phyloP scores from a whole-genome alignment of 2,113 vertebrate species.

The Mirza zaza region DNA sequence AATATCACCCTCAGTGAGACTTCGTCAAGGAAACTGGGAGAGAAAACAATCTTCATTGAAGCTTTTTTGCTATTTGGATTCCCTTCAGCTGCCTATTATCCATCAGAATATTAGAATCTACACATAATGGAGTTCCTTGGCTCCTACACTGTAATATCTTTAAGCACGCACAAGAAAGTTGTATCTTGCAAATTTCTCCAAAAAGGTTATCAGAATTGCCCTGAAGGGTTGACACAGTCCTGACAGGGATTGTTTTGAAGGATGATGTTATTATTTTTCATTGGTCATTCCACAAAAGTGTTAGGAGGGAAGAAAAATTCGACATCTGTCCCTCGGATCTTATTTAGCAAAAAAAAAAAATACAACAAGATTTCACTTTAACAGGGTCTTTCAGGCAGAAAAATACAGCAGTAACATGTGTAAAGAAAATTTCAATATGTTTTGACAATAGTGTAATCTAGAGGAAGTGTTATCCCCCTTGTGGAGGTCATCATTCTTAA shows the following conservation, averaged over 20 bases:
- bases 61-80: constrained; percentile 72
- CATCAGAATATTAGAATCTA: constrained; percentile 72
- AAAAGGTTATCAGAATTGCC: constrained; percentile 78
- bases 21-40: constrained; percentile 48
- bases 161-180: constrained; percentile 62
- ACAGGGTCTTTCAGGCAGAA: constrained; percentile 89
- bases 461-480: constrained; percentile 94
- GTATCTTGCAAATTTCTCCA: constrained; percentile 66
- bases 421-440: constrained; percentile 95
- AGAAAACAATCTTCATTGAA: constrained; percentile 64
- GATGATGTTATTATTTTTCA: constrained; percentile 80
- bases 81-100: constrained; percentile 64
- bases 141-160: constrained; percentile 40
- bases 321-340: constrained; percentile 84
- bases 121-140: constrained; percentile 68
- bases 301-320: constrained; percentile 71
- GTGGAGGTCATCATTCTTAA: constrained; percentile 99
- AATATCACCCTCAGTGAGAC: constrained; percentile 42
- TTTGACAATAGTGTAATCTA: constrained; percentile 97
- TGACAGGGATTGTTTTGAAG: constrained; percentile 71
- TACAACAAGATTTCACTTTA: constrained; percentile 86
- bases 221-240: constrained; percentile 76
- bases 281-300: constrained; percentile 79
- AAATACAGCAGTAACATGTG: constrained; percentile 92
- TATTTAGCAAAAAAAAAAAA: constrained; percentile 83